Percentiles rank a stretch among this genome's conserved stretches.
These are phyloP conservation scores for Peribatodes rhomboidaria DNA, from an alignment of 2,888 invertebrate species.

Conservation along the genomic window DNA sequence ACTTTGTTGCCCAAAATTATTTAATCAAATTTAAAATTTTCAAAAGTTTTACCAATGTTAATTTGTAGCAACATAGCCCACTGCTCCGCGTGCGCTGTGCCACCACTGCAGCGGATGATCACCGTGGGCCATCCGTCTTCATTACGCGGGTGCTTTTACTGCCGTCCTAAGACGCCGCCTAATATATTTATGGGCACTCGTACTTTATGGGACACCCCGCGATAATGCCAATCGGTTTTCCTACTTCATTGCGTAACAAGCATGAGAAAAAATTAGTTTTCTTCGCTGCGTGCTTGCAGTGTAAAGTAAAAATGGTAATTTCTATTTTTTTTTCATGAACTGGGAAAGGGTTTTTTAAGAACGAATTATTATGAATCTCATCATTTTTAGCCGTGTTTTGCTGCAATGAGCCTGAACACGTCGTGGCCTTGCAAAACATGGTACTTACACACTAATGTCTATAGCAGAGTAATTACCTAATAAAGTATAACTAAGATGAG, in stretches of 20 bases:
- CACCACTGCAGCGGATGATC: conserved; percentile 44
- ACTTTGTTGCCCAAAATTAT: too few relatives aligned
- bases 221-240: conserved; percentile 34
- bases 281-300: background rate
- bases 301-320: too few relatives aligned
- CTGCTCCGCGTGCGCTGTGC: conserved; percentile 18
- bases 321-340: too few relatives aligned
- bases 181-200: conserved; percentile 49
- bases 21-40: background rate
- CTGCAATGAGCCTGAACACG: too few relatives aligned
- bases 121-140: conserved; percentile 49
- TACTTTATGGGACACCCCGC: conserved; percentile 45
- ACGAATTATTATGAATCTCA: too few relatives aligned
- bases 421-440: background rate
- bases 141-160: conserved; percentile 48
- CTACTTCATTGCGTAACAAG: conserved; percentile 24
- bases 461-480: too few relatives aligned
- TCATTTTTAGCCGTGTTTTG: too few relatives aligned
- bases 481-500: background rate
- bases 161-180: conserved; percentile 44
- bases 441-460: too few relatives aligned
- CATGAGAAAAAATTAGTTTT: conserved; percentile 1
- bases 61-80: background rate
- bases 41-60: background rate
- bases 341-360: too few relatives aligned